Evolutionary conservation across 2,113 vertebrate species (phyloP).

Genomic region (Otus sunia): DNA sequence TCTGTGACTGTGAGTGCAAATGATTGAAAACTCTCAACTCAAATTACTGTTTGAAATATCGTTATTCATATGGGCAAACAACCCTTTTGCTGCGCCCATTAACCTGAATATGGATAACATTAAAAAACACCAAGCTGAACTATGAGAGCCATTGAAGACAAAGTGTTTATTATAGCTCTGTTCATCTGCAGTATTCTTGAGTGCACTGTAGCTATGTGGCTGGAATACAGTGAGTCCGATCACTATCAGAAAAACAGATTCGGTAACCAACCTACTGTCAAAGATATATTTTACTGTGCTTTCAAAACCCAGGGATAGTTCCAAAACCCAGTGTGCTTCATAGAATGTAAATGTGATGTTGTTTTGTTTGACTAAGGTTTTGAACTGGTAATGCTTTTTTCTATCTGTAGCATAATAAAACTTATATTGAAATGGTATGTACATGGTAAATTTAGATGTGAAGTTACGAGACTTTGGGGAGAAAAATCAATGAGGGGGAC

Average conservation of each 20-base stretch:
- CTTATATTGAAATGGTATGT: neutral
- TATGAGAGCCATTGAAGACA: neutral
- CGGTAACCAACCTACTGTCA: neutral
- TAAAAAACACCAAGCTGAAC: neutral
- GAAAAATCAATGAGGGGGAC: neutral
- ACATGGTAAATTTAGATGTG: neutral
- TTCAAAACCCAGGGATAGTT: neutral
- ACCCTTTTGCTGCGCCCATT: constrained; percentile 12
- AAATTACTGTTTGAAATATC: constrained; percentile 13
- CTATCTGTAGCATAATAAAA: neutral
- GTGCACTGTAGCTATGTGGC: neutral
- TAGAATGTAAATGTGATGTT: neutral
- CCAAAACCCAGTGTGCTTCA: neutral
- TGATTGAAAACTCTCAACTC: constrained; percentile 16
- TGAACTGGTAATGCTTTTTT: neutral
- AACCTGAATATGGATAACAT: neutral
- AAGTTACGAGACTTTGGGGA: neutral
- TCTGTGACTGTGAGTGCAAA: neutral
- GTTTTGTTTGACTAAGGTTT: neutral
- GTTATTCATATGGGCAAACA: neutral
- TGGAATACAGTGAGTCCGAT: neutral
- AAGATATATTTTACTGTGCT: neutral
- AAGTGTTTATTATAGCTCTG: neutral
- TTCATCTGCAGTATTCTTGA: neutral
- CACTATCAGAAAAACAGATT: neutral